These are phyloP conservation scores for Tragelaphus eurycerus DNA, from an alignment of 2,797 vertebrate genomes.

Conservation along the genomic window DNA sequence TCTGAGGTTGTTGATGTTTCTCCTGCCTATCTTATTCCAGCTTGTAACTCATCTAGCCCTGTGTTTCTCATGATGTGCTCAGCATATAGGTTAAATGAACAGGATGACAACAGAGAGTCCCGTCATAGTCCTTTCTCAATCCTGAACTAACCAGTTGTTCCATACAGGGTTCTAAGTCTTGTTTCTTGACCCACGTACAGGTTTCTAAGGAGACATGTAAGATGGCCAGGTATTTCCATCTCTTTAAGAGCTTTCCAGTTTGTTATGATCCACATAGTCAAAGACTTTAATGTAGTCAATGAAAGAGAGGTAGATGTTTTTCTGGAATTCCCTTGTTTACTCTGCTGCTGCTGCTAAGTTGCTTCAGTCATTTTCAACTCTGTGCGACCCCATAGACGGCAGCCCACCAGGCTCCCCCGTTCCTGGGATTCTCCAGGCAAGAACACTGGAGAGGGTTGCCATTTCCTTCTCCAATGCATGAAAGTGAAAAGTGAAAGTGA, in stretches of 20 bases:
- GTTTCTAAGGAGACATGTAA: background rate
- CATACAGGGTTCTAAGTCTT: background rate
- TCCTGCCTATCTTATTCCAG: background rate
- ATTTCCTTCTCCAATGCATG: too few relatives aligned
- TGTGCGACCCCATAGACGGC: too few relatives aligned
- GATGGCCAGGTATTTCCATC: background rate
- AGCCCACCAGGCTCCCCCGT: too few relatives aligned
- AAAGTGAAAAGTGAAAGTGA: too few relatives aligned
- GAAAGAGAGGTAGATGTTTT: background rate
- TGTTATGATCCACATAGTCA: background rate
- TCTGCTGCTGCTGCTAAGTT: background rate
- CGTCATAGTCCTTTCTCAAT: fast-evolving
- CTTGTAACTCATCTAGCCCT: background rate
- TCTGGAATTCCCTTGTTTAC: background rate
- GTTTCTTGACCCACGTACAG: background rate
- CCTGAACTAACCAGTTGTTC: background rate
- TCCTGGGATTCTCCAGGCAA: too few relatives aligned
- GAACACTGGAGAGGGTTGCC: too few relatives aligned
- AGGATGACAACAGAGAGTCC: background rate
- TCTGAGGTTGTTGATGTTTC: background rate
- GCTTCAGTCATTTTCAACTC: too few relatives aligned
- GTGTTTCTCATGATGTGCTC: background rate
- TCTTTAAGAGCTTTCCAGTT: background rate
- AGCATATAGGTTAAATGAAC: background rate
- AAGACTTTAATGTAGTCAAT: background rate